phyloP scores from a whole-genome alignment of 1,140 invertebrate genomes.

The Hycleus cichorii region DNA sequence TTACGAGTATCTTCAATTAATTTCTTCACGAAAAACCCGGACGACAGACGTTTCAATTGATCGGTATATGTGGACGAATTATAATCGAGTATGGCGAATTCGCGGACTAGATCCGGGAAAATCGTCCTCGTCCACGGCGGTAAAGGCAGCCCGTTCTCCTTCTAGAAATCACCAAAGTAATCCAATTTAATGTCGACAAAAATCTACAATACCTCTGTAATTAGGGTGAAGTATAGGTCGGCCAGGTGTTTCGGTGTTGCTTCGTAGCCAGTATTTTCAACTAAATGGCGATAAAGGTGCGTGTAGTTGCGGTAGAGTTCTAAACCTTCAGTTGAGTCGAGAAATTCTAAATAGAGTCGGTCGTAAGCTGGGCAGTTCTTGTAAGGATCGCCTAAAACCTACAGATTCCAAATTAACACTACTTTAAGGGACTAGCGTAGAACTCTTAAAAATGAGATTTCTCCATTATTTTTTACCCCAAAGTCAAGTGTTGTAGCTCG shows the following conservation, averaged over 20 bases:
- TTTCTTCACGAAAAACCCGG: slow-evolving; percentile 16
- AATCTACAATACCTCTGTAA: slow-evolving; percentile 15
- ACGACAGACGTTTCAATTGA: slow-evolving; percentile 15
- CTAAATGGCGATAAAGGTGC: slow-evolving; percentile 10
- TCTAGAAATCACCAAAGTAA: slow-evolving; percentile 11
- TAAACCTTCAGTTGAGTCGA: slow-evolving; percentile 19
- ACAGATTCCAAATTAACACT: background rate
- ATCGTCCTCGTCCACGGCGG: slow-evolving; percentile 20
- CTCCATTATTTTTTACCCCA: too few species aligned
- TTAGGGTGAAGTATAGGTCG: slow-evolving; percentile 22
- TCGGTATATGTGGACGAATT: slow-evolving; percentile 15
- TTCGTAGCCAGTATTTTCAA: slow-evolving; percentile 11
- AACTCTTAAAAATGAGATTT: too few species aligned
- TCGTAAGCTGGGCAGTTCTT: slow-evolving; percentile 20
- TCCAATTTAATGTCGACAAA: background rate
- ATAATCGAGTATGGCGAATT: slow-evolving; percentile 22
- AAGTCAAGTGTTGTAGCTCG: too few species aligned
- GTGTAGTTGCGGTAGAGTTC: slow-evolving; percentile 19
- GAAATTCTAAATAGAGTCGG: slow-evolving; percentile 13
- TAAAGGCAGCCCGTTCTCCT: background rate
- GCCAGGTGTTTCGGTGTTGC: slow-evolving; percentile 16
- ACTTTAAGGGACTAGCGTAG: too few species aligned
- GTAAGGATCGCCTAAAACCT: slow-evolving; percentile 23
- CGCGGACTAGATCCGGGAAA: slow-evolving; percentile 34
- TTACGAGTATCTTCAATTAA: slow-evolving; percentile 8